Conservation (phyloP, 2,888 invertebrate genomes). For the Caenorhabditis sp. region DNA sequence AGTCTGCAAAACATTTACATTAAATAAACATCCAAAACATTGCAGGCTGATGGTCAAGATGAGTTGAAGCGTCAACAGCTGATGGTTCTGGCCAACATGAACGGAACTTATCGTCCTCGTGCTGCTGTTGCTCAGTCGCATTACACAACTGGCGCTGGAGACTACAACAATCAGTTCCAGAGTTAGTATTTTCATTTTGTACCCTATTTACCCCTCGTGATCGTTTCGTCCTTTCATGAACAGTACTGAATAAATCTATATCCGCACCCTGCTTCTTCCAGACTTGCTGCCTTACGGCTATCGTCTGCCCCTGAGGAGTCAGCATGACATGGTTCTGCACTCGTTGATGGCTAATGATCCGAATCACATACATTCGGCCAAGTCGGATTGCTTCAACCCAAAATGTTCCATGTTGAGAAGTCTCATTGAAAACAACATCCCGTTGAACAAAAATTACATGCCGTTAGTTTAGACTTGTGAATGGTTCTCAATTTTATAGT, state of each 20-base stretch:
- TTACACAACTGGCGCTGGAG: slow-evolving; percentile 13
- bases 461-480: slow-evolving; percentile 29
- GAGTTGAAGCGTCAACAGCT: slow-evolving; percentile 56
- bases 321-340: slow-evolving; percentile 20
- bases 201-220: not conserved
- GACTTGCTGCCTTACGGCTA: slow-evolving; percentile 54
- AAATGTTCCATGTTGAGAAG: slow-evolving; percentile 49
- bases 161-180: slow-evolving; percentile 42
- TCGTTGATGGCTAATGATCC: slow-evolving; percentile 7
- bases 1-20: not conserved
- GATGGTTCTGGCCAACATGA: slow-evolving; percentile 52
- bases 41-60: slow-evolving; percentile 55
- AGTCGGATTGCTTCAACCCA: slow-evolving; percentile 39
- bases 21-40: not conserved
- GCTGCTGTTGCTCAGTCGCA: not conserved
- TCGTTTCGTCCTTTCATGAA: not conserved
- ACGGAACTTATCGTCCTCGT: slow-evolving; percentile 51
- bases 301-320: slow-evolving; percentile 44
- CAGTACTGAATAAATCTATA: slow-evolving; percentile 11
- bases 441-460: slow-evolving; percentile 7
- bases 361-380: not conserved
- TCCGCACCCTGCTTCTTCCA: slow-evolving; percentile 15
- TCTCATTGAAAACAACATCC: slow-evolving; percentile 27
- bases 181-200: slow-evolving; percentile 39
- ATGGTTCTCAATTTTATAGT: not conserved